Conservation (phyloP, 1,140 invertebrate species). For the Dendrolimus punctatus region DNA sequence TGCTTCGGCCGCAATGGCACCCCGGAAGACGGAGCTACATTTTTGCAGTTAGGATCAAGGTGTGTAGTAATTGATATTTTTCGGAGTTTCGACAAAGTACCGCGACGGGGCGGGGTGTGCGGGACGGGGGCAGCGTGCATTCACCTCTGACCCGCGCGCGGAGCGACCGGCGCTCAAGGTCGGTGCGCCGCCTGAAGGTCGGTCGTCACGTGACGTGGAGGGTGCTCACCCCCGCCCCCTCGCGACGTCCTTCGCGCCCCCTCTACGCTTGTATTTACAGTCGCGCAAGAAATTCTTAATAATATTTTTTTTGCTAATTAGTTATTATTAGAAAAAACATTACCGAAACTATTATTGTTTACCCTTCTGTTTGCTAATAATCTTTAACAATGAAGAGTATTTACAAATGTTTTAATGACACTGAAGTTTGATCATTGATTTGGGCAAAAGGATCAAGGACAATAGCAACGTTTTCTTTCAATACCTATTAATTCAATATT, state of each 20-base stretch:
- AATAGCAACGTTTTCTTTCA: too few species aligned
- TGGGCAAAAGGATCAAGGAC: too few species aligned
- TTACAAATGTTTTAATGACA: too few species aligned
- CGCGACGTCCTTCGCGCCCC: constrained; percentile 18
- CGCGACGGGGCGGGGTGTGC: constrained; percentile 9
- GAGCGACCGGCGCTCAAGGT: constrained; percentile 64
- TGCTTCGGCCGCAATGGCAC: constrained; percentile 25
- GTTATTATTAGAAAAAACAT: too few species aligned
- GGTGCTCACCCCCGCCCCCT: constrained; percentile 51
- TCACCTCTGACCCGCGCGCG: constrained; percentile 68
- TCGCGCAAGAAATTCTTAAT: constrained; percentile 24
- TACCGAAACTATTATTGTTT: too few species aligned
- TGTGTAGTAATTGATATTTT: constrained; percentile 38
- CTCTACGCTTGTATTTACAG: constrained; percentile 26
- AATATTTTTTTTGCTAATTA: constrained; percentile 1
- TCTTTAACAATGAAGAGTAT: too few species aligned
- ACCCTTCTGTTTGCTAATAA: too few species aligned
- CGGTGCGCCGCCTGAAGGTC: constrained; percentile 68
- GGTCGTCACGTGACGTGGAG: constrained; percentile 59
- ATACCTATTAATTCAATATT: too few species aligned
- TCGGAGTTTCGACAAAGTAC: constrained; percentile 15
- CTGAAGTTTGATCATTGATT: too few species aligned
- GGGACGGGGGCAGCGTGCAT: constrained; percentile 43
- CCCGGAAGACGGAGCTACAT: constrained; percentile 35
- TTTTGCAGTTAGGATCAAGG: constrained; percentile 35